These are phyloP conservation scores for Chrysoperla carnea DNA, from an alignment of 1,140 invertebrate species.

Conservation along the genomic window DNA sequence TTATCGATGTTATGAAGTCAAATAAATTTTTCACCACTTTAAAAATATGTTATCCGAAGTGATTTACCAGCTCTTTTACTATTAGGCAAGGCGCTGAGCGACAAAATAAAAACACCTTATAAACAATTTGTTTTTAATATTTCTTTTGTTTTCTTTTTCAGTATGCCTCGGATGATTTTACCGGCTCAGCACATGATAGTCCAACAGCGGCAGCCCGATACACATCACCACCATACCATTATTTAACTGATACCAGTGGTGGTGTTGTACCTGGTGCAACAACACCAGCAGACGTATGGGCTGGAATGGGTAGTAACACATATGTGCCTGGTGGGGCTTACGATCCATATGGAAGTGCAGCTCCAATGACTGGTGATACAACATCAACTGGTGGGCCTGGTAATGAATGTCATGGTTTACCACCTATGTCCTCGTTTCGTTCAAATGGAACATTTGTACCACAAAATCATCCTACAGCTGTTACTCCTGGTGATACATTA, in stretches of 20 bases:
- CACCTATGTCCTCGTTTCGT: conserved; percentile 87
- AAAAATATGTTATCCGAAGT: no score
- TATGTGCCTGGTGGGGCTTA: conserved; percentile 29
- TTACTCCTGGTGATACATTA: conserved; percentile 45
- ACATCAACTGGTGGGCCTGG: conserved; percentile 23
- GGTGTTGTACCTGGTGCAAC: conserved; percentile 16
- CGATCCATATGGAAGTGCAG: conserved; percentile 34
- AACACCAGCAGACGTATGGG: conserved; percentile 20
- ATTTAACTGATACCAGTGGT: conserved; percentile 32
- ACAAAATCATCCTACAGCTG: conserved; percentile 27
- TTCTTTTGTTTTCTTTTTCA: conserved; percentile 23
- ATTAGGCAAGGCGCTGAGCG: no score
- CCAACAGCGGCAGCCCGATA: conserved; percentile 45
- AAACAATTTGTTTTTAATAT: no score
- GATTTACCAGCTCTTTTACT: no score
- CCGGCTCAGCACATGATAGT: conserved; percentile 39
- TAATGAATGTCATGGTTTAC: conserved; percentile 53
- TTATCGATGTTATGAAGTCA: no score
- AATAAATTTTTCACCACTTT: no score
- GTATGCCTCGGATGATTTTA: conserved; percentile 81
- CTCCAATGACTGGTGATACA: conserved; percentile 32
- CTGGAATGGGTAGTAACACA: conserved; percentile 17
- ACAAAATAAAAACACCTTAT: no score
- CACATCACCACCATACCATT: conserved; percentile 41
- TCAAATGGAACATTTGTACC: conserved; percentile 33